Evolutionary conservation across 2,797 vertebrate genomes (phyloP).

Genomic region (Neopelma chrysocephalum): DNA sequence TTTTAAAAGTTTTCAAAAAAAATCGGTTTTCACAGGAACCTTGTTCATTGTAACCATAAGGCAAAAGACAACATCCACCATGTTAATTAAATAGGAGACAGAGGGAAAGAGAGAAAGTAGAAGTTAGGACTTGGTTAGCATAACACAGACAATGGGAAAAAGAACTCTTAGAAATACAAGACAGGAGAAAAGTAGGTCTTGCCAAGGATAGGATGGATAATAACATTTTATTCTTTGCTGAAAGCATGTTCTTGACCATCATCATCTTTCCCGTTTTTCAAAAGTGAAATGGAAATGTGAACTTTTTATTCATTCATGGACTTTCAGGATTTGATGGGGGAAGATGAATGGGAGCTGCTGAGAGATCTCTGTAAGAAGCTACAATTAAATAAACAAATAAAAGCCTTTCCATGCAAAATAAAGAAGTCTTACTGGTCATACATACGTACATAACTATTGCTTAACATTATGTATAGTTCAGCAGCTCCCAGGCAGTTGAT

Average conservation of each 20-base stretch:
- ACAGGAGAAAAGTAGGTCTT: not conserved
- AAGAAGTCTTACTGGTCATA: not conserved
- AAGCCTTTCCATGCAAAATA: not conserved
- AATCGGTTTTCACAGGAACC: not conserved
- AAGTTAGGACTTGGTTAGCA: not conserved
- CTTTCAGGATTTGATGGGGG: not conserved
- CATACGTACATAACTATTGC: not conserved
- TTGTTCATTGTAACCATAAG: not conserved
- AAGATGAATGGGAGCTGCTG: not conserved
- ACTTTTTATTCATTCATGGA: not conserved
- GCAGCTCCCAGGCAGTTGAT: not conserved
- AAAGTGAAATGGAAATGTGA: not conserved
- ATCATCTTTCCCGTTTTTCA: not conserved
- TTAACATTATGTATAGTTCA: not conserved
- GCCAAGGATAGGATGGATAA: not conserved
- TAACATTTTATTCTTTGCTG: not conserved
- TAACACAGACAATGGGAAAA: not conserved
- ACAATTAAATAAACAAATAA: not conserved
- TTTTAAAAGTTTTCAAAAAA: conserved; percentile 2
- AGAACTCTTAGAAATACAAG: not conserved
- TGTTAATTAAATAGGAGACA: conserved; percentile 1
- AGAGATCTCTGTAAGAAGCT: not conserved
- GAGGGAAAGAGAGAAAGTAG: not conserved
- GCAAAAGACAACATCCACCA: not conserved
- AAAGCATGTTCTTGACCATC: not conserved